Conservation (phyloP, 37 sponge, comb jelly and placozoan genomes). For the Geodia barretti region DNA sequence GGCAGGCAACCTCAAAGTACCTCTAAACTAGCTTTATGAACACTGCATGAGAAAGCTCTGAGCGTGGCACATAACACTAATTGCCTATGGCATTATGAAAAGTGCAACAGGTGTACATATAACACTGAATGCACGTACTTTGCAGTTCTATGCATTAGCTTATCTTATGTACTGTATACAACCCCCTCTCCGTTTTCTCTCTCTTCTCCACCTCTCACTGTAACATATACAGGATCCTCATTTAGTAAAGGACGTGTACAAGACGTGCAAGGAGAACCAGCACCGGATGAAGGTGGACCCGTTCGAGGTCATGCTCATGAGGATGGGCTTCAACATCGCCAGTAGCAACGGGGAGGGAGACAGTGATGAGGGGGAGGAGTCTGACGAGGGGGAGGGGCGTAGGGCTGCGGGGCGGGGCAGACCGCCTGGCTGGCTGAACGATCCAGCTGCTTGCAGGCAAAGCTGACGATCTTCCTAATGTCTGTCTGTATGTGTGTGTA, state of each 20-base stretch:
- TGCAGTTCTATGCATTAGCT: no score
- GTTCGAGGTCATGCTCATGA: conserved; percentile 82
- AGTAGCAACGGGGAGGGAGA: not conserved
- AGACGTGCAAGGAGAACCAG: conserved; percentile 69
- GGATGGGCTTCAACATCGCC: conserved; percentile 60
- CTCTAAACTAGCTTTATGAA: no score
- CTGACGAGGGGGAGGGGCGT: conserved; percentile 5
- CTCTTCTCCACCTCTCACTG: no score
- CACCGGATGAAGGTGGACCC: conserved; percentile 71
- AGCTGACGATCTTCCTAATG: conserved; percentile 20
- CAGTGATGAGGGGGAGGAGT: not conserved
- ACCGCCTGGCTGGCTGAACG: conserved; percentile 14
- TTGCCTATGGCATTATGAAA: no score
- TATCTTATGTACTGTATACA: no score
- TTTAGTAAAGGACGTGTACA: conserved; percentile 13
- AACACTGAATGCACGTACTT: not conserved
- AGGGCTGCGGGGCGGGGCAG: not conserved
- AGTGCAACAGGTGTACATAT: not conserved
- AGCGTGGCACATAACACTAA: no score
- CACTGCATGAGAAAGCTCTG: no score
- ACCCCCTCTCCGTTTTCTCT: no score
- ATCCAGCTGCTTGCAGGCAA: conserved; percentile 37
- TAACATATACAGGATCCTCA: not conserved
- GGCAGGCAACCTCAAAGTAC: no score
- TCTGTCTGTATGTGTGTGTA: no score